Percentiles rank a stretch among this genome's conserved stretches.
phyloP scores from a whole-genome alignment of 2,888 invertebrate genomes.

The Mallateleia sp. region DNA sequence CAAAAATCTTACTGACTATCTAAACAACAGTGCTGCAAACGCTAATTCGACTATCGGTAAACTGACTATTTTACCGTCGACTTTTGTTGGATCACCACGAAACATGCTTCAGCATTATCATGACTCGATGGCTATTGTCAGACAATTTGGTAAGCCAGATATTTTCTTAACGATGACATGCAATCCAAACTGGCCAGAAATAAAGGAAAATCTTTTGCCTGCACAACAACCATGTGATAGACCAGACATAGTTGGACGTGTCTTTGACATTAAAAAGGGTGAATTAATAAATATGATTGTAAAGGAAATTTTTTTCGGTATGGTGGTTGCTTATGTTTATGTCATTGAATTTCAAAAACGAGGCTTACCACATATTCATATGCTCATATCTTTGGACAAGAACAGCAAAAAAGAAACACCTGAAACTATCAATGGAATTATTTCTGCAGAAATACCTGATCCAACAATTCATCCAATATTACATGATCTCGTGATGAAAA shows the following conservation, averaged over 20 bases:
- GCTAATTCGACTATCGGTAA: not conserved
- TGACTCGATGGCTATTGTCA: not conserved
- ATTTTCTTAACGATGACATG: not conserved
- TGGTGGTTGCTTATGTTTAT: not conserved
- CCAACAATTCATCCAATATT: conserved; percentile 80
- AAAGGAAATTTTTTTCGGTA: not conserved
- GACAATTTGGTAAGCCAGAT: not conserved
- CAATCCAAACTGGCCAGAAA: not conserved
- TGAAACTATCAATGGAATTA: conserved; percentile 78
- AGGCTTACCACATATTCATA: not conserved
- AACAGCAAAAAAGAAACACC: conserved; percentile 69
- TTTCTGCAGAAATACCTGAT: conserved; percentile 83
- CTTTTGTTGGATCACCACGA: conserved; percentile 19
- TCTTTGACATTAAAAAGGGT: conserved; percentile 65
- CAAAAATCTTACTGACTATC: conserved; percentile 2
- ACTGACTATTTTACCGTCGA: conserved; percentile 8
- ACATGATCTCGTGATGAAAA: conserved; percentile 83
- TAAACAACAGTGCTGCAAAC: not conserved
- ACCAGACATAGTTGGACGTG: conserved; percentile 50
- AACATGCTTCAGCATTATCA: not conserved
- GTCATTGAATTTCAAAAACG: conserved; percentile 2
- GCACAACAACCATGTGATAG: conserved; percentile 55
- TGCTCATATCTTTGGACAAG: not conserved
- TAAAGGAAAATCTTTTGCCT: not conserved
- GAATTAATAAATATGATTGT: conserved; percentile 10